Conservation (phyloP, 2,113 vertebrate genomes). For the Euleptes europaea region DNA sequence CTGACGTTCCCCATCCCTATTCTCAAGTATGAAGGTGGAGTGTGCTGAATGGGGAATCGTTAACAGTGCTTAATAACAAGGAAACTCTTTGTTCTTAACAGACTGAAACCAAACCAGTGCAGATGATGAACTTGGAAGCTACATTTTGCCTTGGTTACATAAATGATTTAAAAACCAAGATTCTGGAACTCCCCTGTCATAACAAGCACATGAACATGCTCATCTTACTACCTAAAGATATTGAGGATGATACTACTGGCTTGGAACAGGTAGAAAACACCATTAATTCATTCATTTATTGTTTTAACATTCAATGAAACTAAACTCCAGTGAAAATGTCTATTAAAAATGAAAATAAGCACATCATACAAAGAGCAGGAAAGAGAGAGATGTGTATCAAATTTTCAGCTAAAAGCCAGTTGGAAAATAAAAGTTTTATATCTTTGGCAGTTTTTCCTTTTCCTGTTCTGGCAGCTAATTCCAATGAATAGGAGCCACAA, state of each 20-base stretch:
- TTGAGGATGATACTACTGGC: constrained; percentile 83
- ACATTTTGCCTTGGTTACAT: constrained; percentile 77
- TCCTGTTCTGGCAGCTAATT: too few species aligned
- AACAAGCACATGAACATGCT: constrained; percentile 93
- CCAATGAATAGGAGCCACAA: too few species aligned
- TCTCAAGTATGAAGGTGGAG: neutral
- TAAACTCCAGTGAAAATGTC: too few species aligned
- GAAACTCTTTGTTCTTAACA: constrained; percentile 52
- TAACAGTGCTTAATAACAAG: neutral
- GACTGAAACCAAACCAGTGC: constrained; percentile 83
- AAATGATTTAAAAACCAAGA: constrained; percentile 74
- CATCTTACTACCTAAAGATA: constrained; percentile 84
- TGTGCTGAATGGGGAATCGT: neutral
- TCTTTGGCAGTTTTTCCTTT: too few species aligned
- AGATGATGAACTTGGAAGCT: constrained; percentile 86
- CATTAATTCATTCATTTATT: too few species aligned
- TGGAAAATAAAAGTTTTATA: too few species aligned
- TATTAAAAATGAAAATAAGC: too few species aligned
- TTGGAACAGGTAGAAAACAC: constrained; percentile 83
- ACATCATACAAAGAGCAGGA: neutral
- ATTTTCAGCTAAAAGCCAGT: too few species aligned
- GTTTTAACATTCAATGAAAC: too few species aligned
- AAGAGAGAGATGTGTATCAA: neutral
- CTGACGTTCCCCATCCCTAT: too few species aligned
- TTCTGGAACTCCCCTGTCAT: constrained; percentile 90